Evolutionary conservation across 2,113 vertebrate genomes (phyloP).

Genomic region (Helogale parvula): DNA sequence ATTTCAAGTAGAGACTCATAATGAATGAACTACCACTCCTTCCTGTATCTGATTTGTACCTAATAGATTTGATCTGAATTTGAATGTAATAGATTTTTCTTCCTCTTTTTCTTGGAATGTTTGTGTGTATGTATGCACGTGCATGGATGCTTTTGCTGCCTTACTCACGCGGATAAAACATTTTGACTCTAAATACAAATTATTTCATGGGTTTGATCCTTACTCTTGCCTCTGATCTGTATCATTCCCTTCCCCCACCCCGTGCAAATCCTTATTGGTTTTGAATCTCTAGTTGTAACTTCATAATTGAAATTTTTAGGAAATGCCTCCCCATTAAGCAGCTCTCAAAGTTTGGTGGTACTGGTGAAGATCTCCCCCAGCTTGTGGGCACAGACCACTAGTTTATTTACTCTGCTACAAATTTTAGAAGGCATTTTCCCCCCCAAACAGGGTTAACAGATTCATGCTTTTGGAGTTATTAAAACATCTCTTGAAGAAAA

Average conservation of each 20-base stretch:
- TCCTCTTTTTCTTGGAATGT: constrained; percentile 48
- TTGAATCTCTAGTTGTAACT: background rate
- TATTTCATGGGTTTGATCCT: constrained; percentile 16
- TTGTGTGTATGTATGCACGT: background rate
- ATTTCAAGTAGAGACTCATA: constrained; percentile 74
- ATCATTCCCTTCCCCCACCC: background rate
- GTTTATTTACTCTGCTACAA: background rate
- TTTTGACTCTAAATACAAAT: background rate
- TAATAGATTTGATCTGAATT: constrained; percentile 64
- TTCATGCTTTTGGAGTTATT: background rate
- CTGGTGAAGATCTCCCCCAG: background rate
- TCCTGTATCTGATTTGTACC: constrained; percentile 57
- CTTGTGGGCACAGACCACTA: background rate
- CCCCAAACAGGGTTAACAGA: background rate
- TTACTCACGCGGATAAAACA: background rate
- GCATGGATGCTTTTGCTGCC: background rate
- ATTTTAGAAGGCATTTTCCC: constrained; percentile 20
- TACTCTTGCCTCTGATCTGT: background rate
- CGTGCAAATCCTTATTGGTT: background rate
- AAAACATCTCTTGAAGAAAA: constrained; percentile 40
- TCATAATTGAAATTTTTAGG: background rate
- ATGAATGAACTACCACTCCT: constrained; percentile 60
- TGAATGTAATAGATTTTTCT: constrained; percentile 33
- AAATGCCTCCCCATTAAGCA: background rate
- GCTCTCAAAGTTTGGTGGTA: background rate